Conservation (phyloP, 2,113 vertebrate species). For the Malurus elegans region DNA sequence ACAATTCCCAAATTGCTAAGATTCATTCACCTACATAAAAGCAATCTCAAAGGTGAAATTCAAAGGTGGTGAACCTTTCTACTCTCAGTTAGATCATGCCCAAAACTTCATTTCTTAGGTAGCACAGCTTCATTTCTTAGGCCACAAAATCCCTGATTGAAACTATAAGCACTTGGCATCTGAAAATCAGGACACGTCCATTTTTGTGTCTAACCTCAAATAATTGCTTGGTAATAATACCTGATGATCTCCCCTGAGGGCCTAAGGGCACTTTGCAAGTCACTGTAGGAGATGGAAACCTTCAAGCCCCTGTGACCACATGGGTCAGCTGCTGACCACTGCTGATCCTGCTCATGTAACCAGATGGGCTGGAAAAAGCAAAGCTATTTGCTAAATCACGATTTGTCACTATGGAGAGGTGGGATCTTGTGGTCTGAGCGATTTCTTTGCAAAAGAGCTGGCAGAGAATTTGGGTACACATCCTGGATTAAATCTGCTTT, state of each 20-base stretch:
- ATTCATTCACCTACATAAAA: not conserved
- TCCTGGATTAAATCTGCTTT: conserved; percentile 10
- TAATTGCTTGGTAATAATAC: not conserved
- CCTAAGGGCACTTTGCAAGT: not conserved
- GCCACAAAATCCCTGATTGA: not conserved
- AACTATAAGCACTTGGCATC: not conserved
- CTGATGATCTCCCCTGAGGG: not conserved
- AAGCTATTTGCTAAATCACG: not conserved
- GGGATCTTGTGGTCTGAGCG: not conserved
- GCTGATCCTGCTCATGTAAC: not conserved
- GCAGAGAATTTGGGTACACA: not conserved
- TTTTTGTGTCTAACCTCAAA: not conserved
- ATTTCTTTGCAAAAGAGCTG: conserved; percentile 5
- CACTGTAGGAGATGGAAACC: not conserved
- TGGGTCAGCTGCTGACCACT: rapidly evolving
- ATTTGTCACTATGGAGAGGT: not conserved
- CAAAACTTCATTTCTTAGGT: not conserved
- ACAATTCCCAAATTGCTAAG: not conserved
- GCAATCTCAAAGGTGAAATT: not conserved
- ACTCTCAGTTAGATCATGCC: not conserved
- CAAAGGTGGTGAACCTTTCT: not conserved
- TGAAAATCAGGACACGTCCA: not conserved
- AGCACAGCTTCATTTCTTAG: not conserved
- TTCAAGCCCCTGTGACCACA: not conserved
- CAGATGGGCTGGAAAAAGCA: not conserved